Evolutionary conservation across 2,113 vertebrate genomes (phyloP), one percentile per base, ranked within the genome.

Genomic region (Anguilla rostrata): DNA sequence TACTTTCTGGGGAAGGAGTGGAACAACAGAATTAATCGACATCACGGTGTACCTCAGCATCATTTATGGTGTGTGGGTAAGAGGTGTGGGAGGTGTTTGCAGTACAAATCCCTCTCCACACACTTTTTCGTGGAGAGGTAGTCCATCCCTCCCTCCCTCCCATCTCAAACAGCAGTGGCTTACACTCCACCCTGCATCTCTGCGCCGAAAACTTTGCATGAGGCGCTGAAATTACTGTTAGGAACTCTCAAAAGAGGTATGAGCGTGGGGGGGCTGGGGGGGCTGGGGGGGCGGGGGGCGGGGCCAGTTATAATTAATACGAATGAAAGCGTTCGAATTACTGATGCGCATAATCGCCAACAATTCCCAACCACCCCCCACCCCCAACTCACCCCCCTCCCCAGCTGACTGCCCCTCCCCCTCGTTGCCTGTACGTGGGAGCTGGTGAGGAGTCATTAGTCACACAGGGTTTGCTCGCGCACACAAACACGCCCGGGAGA

Each of bases 391-490:
- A 79, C 86, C 80, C 87, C 91, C 88, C 79, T 49, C 41, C 46
- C 14, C 18, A 3, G 18, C 78, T 84, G 26, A n/a, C 85, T 46
- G 57, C 81, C 87, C 83, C 78, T 87, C 83, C 78, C 20, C 0
- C 56, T 82, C 81, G 87, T 89, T 88, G 90, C 91, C 91, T 91
- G 88, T 91, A 57, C 39, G 57, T 88, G 5, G 9, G 60, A 66
- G 88, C 91, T 90, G 49, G 87, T 2, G 60, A 90, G 90, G 92
- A 92, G 53, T n/a, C 92, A 93, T 94, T 92, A 93, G 93, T 95
- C 94, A 94, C 93, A 11, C 9, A 93, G 84, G 91, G 91, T 94
- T 92, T 93, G 91, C 91, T 86, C 91, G 90, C 83, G 92, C 88
- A 94, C 91, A 91, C 92, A 94, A 92, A 92, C 88, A 90, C 92